phyloP scores from a whole-genome alignment of 2,888 invertebrate species.

The Dicranocentrus wangi region DNA sequence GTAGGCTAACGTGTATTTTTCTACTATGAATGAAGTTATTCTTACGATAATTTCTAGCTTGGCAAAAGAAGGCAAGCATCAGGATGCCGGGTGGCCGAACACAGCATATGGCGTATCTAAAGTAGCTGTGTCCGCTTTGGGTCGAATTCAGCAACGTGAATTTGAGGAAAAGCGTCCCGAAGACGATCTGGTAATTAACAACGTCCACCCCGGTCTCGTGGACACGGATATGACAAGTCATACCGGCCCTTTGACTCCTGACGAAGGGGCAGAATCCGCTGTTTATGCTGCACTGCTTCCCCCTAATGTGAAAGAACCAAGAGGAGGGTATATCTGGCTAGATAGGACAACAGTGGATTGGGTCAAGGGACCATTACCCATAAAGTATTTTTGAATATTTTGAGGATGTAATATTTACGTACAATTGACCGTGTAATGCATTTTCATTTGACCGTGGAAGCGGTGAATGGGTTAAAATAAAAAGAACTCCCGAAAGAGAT shows the following conservation, averaged over 20 bases:
- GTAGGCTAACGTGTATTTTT: too few species aligned
- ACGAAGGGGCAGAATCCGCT: constrained; percentile 80
- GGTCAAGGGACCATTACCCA: constrained; percentile 74
- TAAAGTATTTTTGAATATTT: too few species aligned
- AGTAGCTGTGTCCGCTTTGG: constrained; percentile 82
- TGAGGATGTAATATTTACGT: too few species aligned
- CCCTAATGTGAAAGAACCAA: constrained; percentile 76
- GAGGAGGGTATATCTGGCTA: constrained; percentile 81
- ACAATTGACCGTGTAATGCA: too few species aligned
- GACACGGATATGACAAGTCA: constrained; percentile 80
- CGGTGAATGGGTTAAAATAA: too few species aligned
- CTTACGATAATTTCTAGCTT: too few species aligned
- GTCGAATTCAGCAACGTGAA: constrained; percentile 81
- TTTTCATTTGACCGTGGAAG: too few species aligned
- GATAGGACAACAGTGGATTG: constrained; percentile 79
- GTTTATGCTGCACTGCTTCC: constrained; percentile 79
- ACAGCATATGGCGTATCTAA: constrained; percentile 84
- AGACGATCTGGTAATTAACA: constrained; percentile 82
- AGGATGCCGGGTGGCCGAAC: constrained; percentile 78
- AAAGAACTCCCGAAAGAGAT: too few species aligned
- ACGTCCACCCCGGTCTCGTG: constrained; percentile 85
- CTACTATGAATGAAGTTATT: too few species aligned
- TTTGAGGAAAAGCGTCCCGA: constrained; percentile 77
- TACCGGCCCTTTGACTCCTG: constrained; percentile 79
- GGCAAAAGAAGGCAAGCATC: constrained; percentile 77